phyloP scores from a whole-genome alignment of 2,888 invertebrate species.

The Callinectes sapidus region DNA sequence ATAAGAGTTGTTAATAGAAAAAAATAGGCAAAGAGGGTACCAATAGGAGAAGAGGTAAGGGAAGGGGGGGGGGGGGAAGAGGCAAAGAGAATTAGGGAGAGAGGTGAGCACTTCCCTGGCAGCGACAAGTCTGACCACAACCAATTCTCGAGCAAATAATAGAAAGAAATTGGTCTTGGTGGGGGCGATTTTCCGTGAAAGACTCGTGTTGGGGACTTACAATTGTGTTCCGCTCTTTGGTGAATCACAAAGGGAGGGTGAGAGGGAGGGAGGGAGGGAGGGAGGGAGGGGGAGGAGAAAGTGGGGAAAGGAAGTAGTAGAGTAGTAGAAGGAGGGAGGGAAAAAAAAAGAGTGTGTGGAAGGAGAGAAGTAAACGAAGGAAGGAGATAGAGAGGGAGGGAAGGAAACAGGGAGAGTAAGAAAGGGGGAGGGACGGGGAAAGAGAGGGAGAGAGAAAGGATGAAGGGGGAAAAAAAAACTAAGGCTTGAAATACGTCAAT shows the following conservation, averaged over 20 bases:
- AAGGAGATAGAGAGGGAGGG: background rate
- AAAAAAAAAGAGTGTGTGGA: too few relatives aligned
- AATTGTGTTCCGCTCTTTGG: background rate
- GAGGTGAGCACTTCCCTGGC: background rate
- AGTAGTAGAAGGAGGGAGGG: background rate
- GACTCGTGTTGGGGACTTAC: background rate
- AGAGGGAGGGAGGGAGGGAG: background rate
- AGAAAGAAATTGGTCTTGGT: slow-evolving; percentile 6
- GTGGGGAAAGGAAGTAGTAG: background rate
- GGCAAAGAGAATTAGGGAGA: background rate
- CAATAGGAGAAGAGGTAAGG: background rate
- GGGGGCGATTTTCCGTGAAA: background rate
- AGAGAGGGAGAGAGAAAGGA: background rate
- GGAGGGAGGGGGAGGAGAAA: too few relatives aligned
- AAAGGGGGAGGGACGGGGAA: background rate
- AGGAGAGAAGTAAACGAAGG: background rate
- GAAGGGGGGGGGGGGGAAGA: background rate
- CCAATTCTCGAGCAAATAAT: background rate
- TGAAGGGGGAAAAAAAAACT: background rate
- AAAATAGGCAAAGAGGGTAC: too few relatives aligned
- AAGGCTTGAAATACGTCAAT: background rate
- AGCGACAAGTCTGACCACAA: background rate
- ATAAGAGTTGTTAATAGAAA: too few relatives aligned
- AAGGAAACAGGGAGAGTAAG: background rate
- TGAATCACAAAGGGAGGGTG: background rate